phyloP scores from a whole-genome alignment of 2,888 invertebrate genomes.

The Drosophila diplacantha region DNA sequence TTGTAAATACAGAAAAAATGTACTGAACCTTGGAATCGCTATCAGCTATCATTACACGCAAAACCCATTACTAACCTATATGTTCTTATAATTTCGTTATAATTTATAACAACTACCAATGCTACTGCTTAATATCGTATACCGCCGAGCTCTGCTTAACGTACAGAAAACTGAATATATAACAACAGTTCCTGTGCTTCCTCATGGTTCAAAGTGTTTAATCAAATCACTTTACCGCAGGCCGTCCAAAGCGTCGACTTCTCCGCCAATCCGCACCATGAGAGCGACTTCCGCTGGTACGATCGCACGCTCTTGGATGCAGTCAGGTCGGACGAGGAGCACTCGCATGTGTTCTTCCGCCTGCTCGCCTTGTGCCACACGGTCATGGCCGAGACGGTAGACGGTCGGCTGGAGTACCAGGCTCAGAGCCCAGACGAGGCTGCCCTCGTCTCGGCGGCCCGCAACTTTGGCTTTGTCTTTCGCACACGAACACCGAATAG shows the following conservation, averaged over 20 bases:
- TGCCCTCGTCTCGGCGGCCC: conserved; percentile 97
- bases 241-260: conserved; percentile 90
- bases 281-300: conserved; percentile 95
- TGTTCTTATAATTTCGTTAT: conserved; percentile 1
- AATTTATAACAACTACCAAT: background rate
- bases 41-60: background rate
- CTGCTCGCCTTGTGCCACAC: conserved; percentile 98
- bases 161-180: conserved; percentile 9
- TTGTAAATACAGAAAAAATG: background rate
- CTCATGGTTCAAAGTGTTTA: background rate
- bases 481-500: conserved; percentile 94
- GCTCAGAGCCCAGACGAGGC: conserved; percentile 99
- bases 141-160: conserved; percentile 38
- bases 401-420: conserved; percentile 83
- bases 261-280: conserved; percentile 94
- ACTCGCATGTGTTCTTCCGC: conserved; percentile 92
- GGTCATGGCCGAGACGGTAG: conserved; percentile 96
- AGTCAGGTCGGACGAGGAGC: conserved; percentile 85
- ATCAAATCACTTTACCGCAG: conserved; percentile 78
- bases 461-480: conserved; percentile 99
- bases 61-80: background rate
- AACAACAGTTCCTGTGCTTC: background rate
- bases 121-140: conserved; percentile 16
- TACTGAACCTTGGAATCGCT: too few relatives aligned
- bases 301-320: conserved; percentile 91